Conservation (phyloP, 2,113 vertebrate genomes). For the Perca fluviatilis region DNA sequence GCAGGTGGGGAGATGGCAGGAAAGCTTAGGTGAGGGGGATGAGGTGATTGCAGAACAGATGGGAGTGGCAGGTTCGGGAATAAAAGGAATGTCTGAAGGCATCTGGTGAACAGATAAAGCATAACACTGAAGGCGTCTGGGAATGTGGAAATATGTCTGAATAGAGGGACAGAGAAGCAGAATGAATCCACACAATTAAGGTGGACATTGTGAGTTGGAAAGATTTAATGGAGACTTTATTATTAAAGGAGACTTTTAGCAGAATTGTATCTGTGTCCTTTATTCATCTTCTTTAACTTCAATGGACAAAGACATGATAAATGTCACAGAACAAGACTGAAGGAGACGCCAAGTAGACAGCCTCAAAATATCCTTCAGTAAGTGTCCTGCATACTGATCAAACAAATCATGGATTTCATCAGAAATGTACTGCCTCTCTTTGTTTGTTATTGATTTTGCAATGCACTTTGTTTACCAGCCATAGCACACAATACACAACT, state of each 20-base stretch:
- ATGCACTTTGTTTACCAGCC: conserved; percentile 60
- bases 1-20: not conserved
- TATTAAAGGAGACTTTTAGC: conserved; percentile 1
- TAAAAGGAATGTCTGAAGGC: not conserved
- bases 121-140: not conserved
- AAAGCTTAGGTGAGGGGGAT: not conserved
- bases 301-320: conserved; percentile 31
- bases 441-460: conserved; percentile 71
- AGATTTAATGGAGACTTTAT: not conserved
- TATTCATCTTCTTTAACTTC: conserved; percentile 18
- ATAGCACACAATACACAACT: conserved; percentile 45
- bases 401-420: conserved; percentile 53
- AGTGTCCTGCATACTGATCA: conserved; percentile 30
- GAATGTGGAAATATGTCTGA: not conserved
- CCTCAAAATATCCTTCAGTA: conserved; percentile 54
- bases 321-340: conserved; percentile 12
- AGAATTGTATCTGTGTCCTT: conserved; percentile 23
- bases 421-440: conserved; percentile 53
- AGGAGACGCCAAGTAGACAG: conserved; percentile 20
- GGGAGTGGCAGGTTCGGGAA: not conserved
- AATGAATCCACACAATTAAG: not conserved
- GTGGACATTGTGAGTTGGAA: not conserved
- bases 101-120: not conserved
- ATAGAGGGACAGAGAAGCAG: not conserved
- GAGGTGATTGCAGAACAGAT: not conserved